Evolutionary conservation across 2,797 vertebrate genomes (phyloP).

Genomic region (Ctenochaetus hawaiiensis): DNA sequence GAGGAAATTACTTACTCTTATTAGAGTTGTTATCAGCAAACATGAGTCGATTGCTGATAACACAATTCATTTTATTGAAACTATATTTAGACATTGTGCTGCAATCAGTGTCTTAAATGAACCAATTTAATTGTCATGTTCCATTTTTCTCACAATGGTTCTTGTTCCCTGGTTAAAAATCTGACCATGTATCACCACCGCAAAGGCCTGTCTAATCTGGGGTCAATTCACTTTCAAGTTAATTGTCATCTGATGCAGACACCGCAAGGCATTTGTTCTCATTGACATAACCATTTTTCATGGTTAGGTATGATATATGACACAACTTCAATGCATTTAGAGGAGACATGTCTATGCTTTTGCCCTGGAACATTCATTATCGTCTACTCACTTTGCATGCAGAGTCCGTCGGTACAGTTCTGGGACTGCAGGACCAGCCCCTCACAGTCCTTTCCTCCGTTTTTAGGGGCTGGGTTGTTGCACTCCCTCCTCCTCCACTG

Average conservation of each 20-base stretch:
- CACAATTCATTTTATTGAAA: background rate
- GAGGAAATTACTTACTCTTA: background rate
- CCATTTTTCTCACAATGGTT: conserved; percentile 1
- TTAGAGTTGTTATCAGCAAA: background rate
- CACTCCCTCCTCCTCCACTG: conserved; percentile 98
- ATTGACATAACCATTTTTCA: conserved; percentile 11
- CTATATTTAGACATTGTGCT: background rate
- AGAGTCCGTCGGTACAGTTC: conserved; percentile 98
- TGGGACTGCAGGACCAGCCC: conserved; percentile 96
- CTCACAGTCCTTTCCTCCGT: conserved; percentile 97
- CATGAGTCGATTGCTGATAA: background rate
- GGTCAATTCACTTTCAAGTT: conserved; percentile 13
- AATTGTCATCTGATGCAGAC: conserved; percentile 9
- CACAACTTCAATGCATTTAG: background rate
- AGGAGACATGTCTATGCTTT: background rate
- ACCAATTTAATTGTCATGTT: conserved; percentile 2
- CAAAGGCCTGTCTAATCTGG: background rate
- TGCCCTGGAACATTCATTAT: conserved; percentile 9
- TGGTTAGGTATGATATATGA: background rate
- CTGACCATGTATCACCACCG: background rate
- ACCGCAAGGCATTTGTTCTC: background rate
- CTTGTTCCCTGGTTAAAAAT: background rate
- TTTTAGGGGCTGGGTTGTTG: conserved; percentile 92
- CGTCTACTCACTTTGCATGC: conserved; percentile 97
- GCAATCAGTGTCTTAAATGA: conserved; percentile 2